phyloP scores from a whole-genome alignment of 2,888 invertebrate genomes.

The Orthosia gothica region DNA sequence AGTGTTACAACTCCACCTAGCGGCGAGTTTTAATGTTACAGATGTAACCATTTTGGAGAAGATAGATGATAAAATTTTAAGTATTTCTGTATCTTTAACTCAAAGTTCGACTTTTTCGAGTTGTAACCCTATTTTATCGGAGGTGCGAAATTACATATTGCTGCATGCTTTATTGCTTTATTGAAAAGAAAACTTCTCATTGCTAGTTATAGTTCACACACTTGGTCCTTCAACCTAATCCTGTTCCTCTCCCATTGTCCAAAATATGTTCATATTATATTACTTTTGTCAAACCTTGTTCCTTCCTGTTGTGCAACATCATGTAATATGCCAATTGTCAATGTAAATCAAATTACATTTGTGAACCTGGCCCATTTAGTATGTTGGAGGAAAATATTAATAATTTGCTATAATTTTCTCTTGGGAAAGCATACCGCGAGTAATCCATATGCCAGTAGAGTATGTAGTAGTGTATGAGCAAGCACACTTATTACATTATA shows the following conservation, averaged over 20 bases:
- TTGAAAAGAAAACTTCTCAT: neutral
- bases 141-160: too few relatives aligned
- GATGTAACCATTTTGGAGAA: too few relatives aligned
- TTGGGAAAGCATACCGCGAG: neutral
- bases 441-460: neutral
- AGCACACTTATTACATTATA: neutral
- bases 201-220: neutral
- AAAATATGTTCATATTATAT: conserved; percentile 9
- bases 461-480: neutral
- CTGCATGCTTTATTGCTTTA: conserved; percentile 12
- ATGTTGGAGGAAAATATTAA: neutral
- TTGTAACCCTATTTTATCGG: too few relatives aligned
- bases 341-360: conserved; percentile 14
- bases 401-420: neutral
- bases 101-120: too few relatives aligned
- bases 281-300: conserved; percentile 3
- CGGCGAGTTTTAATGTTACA: too few relatives aligned
- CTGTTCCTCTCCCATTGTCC: conserved; percentile 1
- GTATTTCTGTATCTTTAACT: too few relatives aligned
- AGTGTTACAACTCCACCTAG: too few relatives aligned
- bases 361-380: neutral
- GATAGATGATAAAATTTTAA: too few relatives aligned
- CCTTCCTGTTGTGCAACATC: conserved; percentile 1
- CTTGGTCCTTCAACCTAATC: neutral
- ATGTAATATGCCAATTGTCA: conserved; percentile 8